Conservation (phyloP, 2,113 vertebrate species). For the Notechis scutatus region DNA sequence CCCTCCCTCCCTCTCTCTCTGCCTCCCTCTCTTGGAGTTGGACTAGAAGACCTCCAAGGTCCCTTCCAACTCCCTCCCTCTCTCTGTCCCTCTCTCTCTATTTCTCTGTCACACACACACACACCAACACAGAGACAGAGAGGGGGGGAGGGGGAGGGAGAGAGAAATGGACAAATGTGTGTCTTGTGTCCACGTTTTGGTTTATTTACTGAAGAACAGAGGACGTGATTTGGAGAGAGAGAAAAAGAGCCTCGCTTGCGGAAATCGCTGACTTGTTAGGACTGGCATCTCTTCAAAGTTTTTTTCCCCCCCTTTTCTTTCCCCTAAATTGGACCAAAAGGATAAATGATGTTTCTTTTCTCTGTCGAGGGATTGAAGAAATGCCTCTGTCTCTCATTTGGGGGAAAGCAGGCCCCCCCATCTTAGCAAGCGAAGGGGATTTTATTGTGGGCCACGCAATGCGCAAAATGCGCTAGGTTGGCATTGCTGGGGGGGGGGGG, state of each 20-base stretch:
- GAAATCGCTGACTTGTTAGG: neutral
- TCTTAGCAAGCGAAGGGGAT: neutral
- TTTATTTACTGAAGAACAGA: neutral
- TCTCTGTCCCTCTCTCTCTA: no score
- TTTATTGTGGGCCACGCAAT: neutral
- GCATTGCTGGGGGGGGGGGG: constrained; percentile 38
- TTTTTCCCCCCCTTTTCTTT: neutral
- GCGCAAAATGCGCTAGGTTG: neutral
- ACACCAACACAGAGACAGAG: no score
- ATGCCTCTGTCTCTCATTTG: neutral
- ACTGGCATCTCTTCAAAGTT: neutral
- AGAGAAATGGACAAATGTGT: neutral
- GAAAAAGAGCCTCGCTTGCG: neutral
- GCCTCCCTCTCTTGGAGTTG: no score
- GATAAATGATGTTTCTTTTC: neutral
- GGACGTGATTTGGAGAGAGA: no score
- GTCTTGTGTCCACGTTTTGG: neutral
- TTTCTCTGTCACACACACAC: no score
- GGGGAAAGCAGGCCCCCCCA: neutral
- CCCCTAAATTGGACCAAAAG: neutral
- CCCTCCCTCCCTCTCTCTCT: no score
- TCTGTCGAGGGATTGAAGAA: neutral
- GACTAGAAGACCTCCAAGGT: no score
- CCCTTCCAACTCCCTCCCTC: no score
- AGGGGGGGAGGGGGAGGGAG: no score